Evolutionary conservation across 2,797 vertebrate species (phyloP).

Genomic region (Paguma larvata): DNA sequence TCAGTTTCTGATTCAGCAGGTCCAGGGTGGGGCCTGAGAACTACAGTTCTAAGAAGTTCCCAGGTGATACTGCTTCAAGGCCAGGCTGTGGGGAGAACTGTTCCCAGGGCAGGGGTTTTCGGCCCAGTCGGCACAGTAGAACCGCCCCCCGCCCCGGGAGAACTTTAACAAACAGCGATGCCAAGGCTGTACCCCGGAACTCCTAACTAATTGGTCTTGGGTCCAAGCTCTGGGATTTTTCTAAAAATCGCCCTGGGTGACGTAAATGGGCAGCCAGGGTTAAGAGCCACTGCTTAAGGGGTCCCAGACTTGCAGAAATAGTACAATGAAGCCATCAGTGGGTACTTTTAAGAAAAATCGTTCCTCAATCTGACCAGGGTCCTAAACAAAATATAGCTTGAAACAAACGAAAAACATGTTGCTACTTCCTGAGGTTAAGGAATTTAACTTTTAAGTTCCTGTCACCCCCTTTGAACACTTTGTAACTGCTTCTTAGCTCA

Average conservation of each 20-base stretch:
- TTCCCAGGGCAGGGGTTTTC: too few species aligned
- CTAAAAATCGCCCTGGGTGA: neutral
- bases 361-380: neutral
- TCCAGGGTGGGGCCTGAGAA: neutral
- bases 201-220: rapidly evolving
- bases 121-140: neutral
- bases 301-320: neutral
- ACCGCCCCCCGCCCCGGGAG: neutral
- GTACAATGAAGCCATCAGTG: neutral
- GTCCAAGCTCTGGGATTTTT: neutral
- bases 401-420: neutral
- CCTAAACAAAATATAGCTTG: neutral
- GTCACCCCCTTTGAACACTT: neutral
- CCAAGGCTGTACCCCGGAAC: neutral
- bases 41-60: neutral
- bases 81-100: too few species aligned
- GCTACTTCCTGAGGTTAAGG: neutral
- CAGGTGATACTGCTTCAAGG: neutral
- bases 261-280: neutral
- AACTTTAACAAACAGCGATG: neutral
- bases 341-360: neutral
- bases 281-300: neutral
- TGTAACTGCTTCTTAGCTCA: neutral
- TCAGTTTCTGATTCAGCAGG: neutral
- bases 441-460: conserved; percentile 16